Evolutionary conservation across 2,113 vertebrate species (phyloP).

Genomic region (Hepsetus odoe): DNA sequence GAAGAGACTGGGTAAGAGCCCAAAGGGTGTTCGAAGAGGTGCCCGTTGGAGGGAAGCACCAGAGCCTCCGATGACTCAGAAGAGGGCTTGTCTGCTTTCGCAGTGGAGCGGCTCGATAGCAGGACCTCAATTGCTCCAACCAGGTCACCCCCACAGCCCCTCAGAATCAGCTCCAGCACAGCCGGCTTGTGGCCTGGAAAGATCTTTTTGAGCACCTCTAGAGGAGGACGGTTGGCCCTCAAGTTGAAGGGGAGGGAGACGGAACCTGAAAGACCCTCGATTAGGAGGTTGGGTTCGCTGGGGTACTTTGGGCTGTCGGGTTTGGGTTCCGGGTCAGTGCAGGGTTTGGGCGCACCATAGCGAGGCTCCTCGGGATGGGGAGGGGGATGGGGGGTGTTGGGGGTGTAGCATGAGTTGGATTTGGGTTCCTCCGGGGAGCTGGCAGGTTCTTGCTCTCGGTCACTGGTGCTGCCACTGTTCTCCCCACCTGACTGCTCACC

Average conservation of each 20-base stretch:
- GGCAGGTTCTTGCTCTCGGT: constrained; percentile 87
- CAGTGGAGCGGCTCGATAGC: constrained; percentile 84
- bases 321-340: constrained; percentile 74
- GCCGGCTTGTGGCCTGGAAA: constrained; percentile 94
- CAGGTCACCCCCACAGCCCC: constrained; percentile 93
- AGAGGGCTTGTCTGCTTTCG: constrained; percentile 72
- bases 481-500: constrained; percentile 82
- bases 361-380: constrained; percentile 80
- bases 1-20: constrained; percentile 89
- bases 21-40: constrained; percentile 89
- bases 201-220: constrained; percentile 95
- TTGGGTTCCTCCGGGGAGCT: constrained; percentile 88
- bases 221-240: constrained; percentile 89
- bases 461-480: constrained; percentile 83
- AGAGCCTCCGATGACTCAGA: constrained; percentile 78
- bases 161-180: constrained; percentile 93
- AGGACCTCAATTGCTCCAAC: constrained; percentile 96
- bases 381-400: constrained; percentile 84
- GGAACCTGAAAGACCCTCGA: constrained; percentile 88
- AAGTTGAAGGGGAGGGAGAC: constrained; percentile 89
- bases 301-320: constrained; percentile 82
- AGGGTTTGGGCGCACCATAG: constrained; percentile 78
- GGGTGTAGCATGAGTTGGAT: constrained; percentile 83
- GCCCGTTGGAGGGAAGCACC: constrained; percentile 84
- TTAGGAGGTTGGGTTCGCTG: constrained; percentile 83